Evolutionary conservation across 30 jellyfish, hydroid and myxozoan species (phyloP).

Genomic region (Aurelia coerulea): DNA sequence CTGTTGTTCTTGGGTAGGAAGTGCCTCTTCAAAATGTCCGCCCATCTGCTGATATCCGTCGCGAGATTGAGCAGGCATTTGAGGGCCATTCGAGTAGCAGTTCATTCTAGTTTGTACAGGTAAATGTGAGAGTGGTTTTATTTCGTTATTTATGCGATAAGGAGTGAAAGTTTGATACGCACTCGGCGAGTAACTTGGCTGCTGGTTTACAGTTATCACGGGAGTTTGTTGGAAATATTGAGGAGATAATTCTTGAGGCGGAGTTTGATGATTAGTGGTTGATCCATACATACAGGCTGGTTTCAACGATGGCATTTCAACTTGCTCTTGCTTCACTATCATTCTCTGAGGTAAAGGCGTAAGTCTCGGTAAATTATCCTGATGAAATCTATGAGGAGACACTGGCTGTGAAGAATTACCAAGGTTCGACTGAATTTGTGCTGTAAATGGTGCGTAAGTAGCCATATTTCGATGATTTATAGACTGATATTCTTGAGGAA

Average conservation of each 20-base stretch:
- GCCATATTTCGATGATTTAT: conserved; percentile 35
- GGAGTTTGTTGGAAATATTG: conserved; percentile 73
- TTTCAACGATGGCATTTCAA: conserved; percentile 29
- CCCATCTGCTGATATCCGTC: conserved; percentile 77
- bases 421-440: conserved; percentile 24
- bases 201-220: conserved; percentile 50
- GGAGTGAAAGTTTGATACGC: conserved; percentile 48
- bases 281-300: conserved; percentile 85
- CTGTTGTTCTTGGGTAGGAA: conserved; percentile 84
- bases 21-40: conserved; percentile 86
- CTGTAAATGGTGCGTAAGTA: conserved; percentile 34
- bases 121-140: conserved; percentile 71
- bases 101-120: conserved; percentile 70
- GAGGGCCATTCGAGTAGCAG: conserved; percentile 53
- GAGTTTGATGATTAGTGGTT: conserved; percentile 52
- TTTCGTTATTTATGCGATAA: conserved; percentile 38
- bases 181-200: conserved; percentile 45
- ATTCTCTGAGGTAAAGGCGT: conserved; percentile 30
- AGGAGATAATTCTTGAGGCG: conserved; percentile 75
- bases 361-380: conserved; percentile 32
- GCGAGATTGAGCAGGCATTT: conserved; percentile 71
- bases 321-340: conserved; percentile 58
- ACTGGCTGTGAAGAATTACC: conserved; percentile 13
- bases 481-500: conserved; percentile 40
- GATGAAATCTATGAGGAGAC: conserved; percentile 24